Conservation (phyloP, 1,140 invertebrate species). For the Brachionus plicatilis region DNA sequence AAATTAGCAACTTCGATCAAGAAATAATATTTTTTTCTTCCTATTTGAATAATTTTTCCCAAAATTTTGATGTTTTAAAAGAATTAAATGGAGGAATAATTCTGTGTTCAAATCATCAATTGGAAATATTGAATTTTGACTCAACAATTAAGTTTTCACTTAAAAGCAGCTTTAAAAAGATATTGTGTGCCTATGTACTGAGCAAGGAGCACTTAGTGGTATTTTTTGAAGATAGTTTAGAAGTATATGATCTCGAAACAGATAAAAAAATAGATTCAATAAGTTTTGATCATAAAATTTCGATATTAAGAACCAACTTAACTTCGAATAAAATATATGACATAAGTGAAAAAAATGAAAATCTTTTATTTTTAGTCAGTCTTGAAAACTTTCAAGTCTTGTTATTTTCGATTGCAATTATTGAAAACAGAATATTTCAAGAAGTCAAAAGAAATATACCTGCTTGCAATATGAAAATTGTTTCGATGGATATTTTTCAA, state of each 20-base stretch:
- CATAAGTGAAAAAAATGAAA: not conserved
- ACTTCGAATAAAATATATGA: not conserved
- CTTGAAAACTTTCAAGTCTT: not conserved
- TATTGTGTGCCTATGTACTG: not conserved
- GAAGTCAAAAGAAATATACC: not conserved
- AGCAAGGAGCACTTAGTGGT: not conserved
- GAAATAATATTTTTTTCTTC: not conserved
- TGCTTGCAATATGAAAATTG: not conserved
- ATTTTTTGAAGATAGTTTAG: not conserved
- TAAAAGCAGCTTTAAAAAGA: not conserved
- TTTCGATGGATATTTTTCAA: not conserved
- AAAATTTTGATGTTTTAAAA: not conserved
- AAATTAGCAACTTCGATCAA: not conserved
- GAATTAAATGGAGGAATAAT: not conserved
- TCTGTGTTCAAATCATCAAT: not conserved
- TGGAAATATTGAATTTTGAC: not conserved
- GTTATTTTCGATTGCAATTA: not conserved
- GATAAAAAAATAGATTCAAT: not conserved
- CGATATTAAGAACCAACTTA: not conserved
- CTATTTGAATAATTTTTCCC: not conserved
- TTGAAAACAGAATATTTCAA: not conserved
- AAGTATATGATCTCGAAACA: not conserved
- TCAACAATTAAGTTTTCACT: not conserved
- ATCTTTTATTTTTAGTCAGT: not conserved
- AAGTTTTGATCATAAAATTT: not conserved